A percentile compares a stretch with the other conserved stretches of the same genome.
Conservation (phyloP, 2,888 invertebrate genomes). For the Drosophila leonis region DNA sequence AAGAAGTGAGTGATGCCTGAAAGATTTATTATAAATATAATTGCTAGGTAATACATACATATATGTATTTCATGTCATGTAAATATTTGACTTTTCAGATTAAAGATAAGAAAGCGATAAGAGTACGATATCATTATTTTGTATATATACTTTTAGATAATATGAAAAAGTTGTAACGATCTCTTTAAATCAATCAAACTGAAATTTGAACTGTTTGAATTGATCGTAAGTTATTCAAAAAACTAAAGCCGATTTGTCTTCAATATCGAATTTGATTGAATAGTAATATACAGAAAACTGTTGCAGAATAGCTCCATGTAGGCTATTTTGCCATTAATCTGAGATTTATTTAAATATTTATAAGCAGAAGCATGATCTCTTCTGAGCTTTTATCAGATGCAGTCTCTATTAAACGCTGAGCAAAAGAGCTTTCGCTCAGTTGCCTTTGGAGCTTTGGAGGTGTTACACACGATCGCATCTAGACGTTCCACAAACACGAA, state of each 20-base stretch:
- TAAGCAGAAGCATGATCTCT: neutral
- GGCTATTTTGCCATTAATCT: neutral
- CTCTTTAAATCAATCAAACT: neutral
- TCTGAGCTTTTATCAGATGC: constrained; percentile 30
- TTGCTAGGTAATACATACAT: no score
- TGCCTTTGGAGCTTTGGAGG: constrained; percentile 4
- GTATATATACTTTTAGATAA: neutral
- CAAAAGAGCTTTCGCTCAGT: constrained; percentile 48
- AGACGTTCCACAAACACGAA: neutral
- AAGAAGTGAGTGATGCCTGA: neutral
- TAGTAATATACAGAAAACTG: neutral
- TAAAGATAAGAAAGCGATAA: neutral
- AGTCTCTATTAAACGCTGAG: neutral
- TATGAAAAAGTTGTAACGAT: neutral
- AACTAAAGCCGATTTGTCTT: neutral
- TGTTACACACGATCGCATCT: constrained; percentile 13
- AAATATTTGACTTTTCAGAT: neutral
- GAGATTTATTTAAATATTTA: constrained; percentile 1
- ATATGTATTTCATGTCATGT: no score
- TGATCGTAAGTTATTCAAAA: no score
- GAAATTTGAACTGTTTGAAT: neutral
- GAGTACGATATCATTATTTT: neutral
- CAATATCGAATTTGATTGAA: neutral
- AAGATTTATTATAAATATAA: neutral
- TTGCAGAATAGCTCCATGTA: neutral